Conservation (phyloP, 2,113 vertebrate genomes). For the Phalacrocorax aristotelis region DNA sequence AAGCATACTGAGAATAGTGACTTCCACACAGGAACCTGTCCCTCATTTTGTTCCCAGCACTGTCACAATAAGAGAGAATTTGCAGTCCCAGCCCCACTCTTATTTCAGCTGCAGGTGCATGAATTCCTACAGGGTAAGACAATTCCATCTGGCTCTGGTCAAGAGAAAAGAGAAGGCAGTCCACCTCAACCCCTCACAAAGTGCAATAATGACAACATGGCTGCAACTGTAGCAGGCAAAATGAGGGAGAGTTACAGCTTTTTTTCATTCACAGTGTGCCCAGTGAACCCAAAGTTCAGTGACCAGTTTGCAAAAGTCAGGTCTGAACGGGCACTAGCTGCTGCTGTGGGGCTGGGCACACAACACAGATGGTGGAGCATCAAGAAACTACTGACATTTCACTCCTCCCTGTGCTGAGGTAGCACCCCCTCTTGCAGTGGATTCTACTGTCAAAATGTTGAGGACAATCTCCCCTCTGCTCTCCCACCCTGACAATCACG, state of each 20-base stretch:
- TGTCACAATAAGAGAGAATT: background rate
- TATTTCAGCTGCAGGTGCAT: background rate
- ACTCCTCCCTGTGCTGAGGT: background rate
- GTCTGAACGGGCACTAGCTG: background rate
- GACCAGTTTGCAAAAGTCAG: background rate
- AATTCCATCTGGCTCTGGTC: background rate
- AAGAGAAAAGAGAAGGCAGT: background rate
- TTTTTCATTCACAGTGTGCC: background rate
- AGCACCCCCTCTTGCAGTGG: background rate
- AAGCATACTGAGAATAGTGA: background rate
- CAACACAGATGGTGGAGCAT: background rate
- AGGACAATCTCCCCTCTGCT: background rate
- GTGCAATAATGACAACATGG: background rate
- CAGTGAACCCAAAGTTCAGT: background rate
- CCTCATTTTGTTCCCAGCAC: background rate
- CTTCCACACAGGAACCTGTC: background rate
- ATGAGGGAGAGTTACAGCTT: rapidly evolving
- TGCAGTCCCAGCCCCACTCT: background rate
- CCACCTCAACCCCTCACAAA: rapidly evolving
- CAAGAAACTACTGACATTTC: background rate
- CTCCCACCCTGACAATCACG: background rate
- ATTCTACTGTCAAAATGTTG: background rate
- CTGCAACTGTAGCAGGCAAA: background rate
- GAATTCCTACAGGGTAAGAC: background rate
- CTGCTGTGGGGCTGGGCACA: background rate